phyloP scores from a whole-genome alignment of 2,888 invertebrate species.

The Coleophora flavipennella region DNA sequence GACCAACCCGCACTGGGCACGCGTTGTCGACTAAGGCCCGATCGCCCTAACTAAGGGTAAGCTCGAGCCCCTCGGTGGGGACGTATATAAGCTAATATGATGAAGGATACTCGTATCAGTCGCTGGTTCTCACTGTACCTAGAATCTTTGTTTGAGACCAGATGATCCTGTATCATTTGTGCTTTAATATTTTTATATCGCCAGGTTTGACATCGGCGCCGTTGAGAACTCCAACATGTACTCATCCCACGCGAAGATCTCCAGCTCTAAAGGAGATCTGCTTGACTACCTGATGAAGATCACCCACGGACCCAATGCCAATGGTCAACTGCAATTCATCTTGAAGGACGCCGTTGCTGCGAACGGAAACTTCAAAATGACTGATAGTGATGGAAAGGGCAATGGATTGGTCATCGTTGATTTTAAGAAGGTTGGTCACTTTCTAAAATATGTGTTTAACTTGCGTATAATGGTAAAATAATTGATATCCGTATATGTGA shows the following conservation, averaged over 20 bases:
- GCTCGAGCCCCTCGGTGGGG: too few species aligned
- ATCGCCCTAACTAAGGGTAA: too few species aligned
- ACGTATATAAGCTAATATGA: too few species aligned
- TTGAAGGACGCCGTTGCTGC: constrained; percentile 75
- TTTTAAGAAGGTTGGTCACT: constrained; percentile 56
- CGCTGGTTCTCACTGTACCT: too few species aligned
- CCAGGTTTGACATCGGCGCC: constrained; percentile 59
- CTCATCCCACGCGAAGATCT: constrained; percentile 68
- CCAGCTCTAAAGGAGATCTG: constrained; percentile 53
- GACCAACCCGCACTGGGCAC: too few species aligned
- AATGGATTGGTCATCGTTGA: constrained; percentile 73
- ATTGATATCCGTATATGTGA: too few species aligned
- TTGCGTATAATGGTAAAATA: too few species aligned
- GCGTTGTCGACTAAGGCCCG: too few species aligned
- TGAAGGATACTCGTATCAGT: too few species aligned
- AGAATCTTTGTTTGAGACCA: too few species aligned
- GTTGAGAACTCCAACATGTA: constrained; percentile 52
- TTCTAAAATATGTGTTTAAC: too few species aligned
- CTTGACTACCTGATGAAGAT: constrained; percentile 71
- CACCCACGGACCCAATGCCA: constrained; percentile 45
- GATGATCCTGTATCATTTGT: too few species aligned
- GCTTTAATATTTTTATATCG: not conserved
- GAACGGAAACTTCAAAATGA: constrained; percentile 75
- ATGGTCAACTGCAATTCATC: constrained; percentile 67
- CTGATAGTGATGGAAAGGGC: constrained; percentile 76